A percentile compares a stretch with the other conserved stretches of the same genome.
phyloP scores from a whole-genome alignment of 2,888 invertebrate species.

The Lasioglossum zephyrum region DNA sequence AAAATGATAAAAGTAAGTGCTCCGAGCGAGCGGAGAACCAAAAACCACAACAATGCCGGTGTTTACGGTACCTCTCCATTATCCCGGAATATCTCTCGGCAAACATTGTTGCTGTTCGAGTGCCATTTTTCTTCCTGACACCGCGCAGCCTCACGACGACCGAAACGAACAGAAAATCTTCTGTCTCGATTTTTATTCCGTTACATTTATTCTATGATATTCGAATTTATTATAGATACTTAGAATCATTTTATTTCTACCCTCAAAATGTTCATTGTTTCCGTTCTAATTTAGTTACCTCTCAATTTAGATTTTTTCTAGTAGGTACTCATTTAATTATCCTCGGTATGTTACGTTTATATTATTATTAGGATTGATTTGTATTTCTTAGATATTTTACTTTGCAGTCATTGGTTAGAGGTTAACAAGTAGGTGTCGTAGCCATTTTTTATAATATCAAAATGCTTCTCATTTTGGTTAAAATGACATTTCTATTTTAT shows the following conservation, averaged over 20 bases:
- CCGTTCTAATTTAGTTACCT: background rate
- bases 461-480: background rate
- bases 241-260: background rate
- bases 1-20: background rate
- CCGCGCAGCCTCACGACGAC: background rate
- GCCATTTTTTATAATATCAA: background rate
- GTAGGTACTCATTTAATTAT: background rate
- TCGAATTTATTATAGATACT: background rate
- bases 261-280: background rate
- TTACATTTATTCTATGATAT: background rate
- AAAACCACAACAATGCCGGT: background rate
- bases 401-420: background rate
- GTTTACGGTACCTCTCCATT: conserved; percentile 5
- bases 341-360: background rate
- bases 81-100: conserved; percentile 1
- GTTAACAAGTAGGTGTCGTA: background rate
- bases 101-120: background rate
- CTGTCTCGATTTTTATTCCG: background rate
- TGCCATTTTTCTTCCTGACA: background rate
- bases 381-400: background rate
- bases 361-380: background rate
- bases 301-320: background rate
- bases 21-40: background rate
- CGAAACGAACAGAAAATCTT: background rate
- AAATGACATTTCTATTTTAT: background rate